Base-by-base conservation (phyloP, 1,140 invertebrate species). In the Hermatobates lingyangjiaoensis region DNA sequence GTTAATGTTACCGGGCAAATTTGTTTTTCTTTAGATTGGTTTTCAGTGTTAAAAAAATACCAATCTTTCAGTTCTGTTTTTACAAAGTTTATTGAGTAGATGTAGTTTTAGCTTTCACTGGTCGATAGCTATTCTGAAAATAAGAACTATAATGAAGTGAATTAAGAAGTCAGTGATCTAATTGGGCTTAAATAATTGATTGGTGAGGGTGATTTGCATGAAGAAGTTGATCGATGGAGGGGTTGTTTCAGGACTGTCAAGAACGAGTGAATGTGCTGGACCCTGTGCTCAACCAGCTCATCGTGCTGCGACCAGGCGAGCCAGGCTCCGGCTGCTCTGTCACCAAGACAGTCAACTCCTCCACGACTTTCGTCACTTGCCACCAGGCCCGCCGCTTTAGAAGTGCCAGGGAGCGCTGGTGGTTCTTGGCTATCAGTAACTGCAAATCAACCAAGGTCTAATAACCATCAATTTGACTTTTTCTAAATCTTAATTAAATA, bases 381-480 rank as follows among this genome's bases (percentile, higher is more conserved):
- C 55, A 58, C 39, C 50, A 57, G 26, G 51, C 71, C 0, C 65
- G 79, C 55, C 65, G 71, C 21, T 84, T 84, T 62, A 61, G 70
- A 1, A 79, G 76, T 15, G 72, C 76, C 0, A 69, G 82, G 47
- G 79, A 81, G 57, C 60, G 81, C 50, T 85, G 81, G 81, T 85
- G 82, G 81, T 84, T 81, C 59, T 73, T 85, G 26, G 79, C 79
- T 5, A 65, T 84, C 27, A 79, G 77, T 56, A 81, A 81, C 56
- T 85, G 82, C 59, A 72, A 78, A 40, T 71, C 70, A 47, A 66
- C 66, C 20, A 74, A 77, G 68, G 77, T 76, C 61, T 54, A 49
- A 55, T 27, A 51, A 51, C 24, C 1, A 2, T 2, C 2, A 39
- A n/a, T 39, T 39, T 39, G 20, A 20, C 2, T 39, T 2, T 10